These are phyloP conservation scores for Notothenia rossii DNA, from an alignment of 2,113 vertebrate genomes.

Conservation along the genomic window DNA sequence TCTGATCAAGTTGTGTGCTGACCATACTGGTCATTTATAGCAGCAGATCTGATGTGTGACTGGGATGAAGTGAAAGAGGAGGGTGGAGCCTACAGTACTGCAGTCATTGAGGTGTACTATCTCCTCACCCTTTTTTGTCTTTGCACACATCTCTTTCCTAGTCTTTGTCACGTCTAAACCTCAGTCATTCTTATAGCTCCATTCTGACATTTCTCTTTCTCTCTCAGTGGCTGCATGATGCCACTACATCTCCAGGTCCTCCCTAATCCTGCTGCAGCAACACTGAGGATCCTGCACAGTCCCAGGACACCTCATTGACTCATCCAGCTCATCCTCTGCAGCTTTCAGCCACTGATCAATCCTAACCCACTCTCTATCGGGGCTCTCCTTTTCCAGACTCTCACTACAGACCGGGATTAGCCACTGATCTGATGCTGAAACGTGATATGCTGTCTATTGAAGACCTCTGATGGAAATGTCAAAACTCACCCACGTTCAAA, in stretches of 20 bases:
- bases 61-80: constrained; percentile 25
- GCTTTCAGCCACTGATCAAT: constrained; percentile 53
- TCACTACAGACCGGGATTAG: constrained; percentile 43
- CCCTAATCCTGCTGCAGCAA: constrained; percentile 57
- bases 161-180: constrained; percentile 23
- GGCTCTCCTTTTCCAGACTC: constrained; percentile 42
- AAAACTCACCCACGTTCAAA: constrained; percentile 11
- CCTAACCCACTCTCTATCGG: constrained; percentile 19
- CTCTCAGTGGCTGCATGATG: constrained; percentile 61
- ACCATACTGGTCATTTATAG: constrained; percentile 33
- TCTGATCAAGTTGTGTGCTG: not conserved
- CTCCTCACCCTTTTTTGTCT: constrained; percentile 13
- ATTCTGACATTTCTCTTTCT: constrained; percentile 35
- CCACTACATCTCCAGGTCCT: constrained; percentile 44
- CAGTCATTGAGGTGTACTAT: constrained; percentile 43
- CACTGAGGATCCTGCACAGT: constrained; percentile 57
- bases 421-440: constrained; percentile 49
- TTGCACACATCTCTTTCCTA: constrained; percentile 17
- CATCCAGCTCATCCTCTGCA: constrained; percentile 47
- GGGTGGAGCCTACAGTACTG: constrained; percentile 41
- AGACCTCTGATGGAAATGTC: constrained; percentile 16
- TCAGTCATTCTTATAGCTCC: not conserved
- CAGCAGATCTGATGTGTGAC: constrained; percentile 7
- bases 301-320: constrained; percentile 55
- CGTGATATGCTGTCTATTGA: constrained; percentile 21